Evolutionary conservation across 2,113 vertebrate species (phyloP), one percentile per base, ranked within the genome.

Genomic region (Vicugna pacos): DNA sequence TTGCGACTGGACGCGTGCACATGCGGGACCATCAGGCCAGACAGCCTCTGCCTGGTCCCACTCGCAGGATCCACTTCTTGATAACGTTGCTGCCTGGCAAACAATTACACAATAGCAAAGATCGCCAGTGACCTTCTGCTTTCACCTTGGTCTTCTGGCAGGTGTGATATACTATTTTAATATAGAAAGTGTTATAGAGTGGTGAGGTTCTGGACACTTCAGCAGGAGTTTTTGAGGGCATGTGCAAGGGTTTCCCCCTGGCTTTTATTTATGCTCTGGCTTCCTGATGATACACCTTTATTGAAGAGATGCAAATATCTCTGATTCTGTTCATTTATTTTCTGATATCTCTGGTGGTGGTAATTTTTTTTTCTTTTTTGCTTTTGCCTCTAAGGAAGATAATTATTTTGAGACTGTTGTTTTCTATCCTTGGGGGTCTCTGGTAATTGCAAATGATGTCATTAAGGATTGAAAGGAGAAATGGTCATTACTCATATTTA

Each of bases 161-260:
- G 96, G 58, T 96, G 87, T 98, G 98, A 98, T 97, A 88, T 97
- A 98, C 94, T 98, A 92, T 98, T 98, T 98, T 98, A 98, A 98
- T 98, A 98, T 94, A 97, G 95, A 81, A 96, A 91, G 30, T 88
- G 76, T 96, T 96, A 97, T 15, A 92, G 96, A 96, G 73, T 94
- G 42, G n/a, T 96, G 95, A 80, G 65, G 65, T 97, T 98, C 96
- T 97, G 95, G 96, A 98, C 56, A 96, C 90, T 98, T 97, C 95
- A 97, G 97, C 89, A 95, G 93, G 96, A 97, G 96, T 86, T 81
- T 93, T 97, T 97, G 80, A 97, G 86, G 96, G 64, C 77, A 98
- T 89, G 24, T 94, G 32, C 50, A 83, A 97, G 94, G 19, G 4
- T 97, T 97, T 97, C 97, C 96, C 77, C 82, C 92, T 42, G 97